Evolutionary conservation across 2,888 invertebrate genomes (phyloP).

Genomic region (Pelosia muscerda): DNA sequence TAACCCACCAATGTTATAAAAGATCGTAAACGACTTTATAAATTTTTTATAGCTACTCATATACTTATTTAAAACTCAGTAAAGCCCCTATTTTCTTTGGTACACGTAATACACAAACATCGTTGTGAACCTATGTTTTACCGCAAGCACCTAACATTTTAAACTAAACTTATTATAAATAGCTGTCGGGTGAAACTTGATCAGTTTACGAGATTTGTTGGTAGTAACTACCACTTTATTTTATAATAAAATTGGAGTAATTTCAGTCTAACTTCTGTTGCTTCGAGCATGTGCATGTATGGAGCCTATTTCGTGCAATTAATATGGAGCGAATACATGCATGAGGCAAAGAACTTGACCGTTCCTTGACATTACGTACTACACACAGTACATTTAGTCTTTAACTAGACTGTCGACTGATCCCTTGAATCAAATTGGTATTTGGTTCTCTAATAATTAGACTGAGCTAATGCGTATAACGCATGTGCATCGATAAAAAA

Average conservation of each 20-base stretch:
- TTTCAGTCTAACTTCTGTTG: not conserved
- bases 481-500: too few relatives aligned
- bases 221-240: too few relatives aligned
- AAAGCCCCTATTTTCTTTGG: constrained; percentile 8
- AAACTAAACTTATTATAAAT: not conserved
- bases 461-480: too few relatives aligned
- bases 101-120: constrained; percentile 16
- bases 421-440: too few relatives aligned
- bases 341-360: too few relatives aligned
- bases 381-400: too few relatives aligned
- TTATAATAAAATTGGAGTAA: not conserved
- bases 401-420: too few relatives aligned
- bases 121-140: not conserved
- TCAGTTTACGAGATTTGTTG: not conserved
- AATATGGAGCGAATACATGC: too few relatives aligned
- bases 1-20: constrained; percentile 12
- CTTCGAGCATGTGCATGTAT: too few relatives aligned
- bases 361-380: too few relatives aligned
- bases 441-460: too few relatives aligned
- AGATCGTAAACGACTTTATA: constrained; percentile 22
- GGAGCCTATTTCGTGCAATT: too few relatives aligned
- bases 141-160: constrained; percentile 16
- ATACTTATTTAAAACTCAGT: constrained; percentile 6
- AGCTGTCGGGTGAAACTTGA: not conserved
- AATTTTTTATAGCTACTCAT: constrained; percentile 11